Evolutionary conservation across 1,140 invertebrate species (phyloP).

Genomic region (Druon quercuslanigerum): DNA sequence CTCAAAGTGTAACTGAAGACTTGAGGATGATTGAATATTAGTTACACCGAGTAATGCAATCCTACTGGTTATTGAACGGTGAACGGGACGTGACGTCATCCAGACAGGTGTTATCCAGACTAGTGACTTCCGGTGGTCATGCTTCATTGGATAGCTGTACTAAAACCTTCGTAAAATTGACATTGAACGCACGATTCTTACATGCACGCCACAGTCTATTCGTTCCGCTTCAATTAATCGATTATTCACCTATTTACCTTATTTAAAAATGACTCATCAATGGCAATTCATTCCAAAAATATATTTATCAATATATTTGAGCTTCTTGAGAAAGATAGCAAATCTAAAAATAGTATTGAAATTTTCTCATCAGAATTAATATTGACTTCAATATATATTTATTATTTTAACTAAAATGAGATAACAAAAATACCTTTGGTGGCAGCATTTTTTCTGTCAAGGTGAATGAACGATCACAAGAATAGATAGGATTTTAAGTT

Average conservation of each 20-base stretch:
- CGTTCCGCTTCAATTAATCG: conserved; percentile 1
- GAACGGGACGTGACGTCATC: conserved; percentile 55
- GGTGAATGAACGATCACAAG: neutral
- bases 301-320: neutral
- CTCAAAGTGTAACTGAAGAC: conserved; percentile 14
- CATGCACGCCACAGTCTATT: neutral
- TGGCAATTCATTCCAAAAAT: neutral
- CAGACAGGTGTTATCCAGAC: conserved; percentile 49
- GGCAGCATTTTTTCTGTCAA: neutral
- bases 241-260: neutral
- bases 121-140: conserved; percentile 50
- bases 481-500: neutral
- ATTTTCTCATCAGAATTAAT: too few species aligned
- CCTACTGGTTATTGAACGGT: conserved; percentile 47
- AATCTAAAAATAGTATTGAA: too few species aligned
- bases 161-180: conserved; percentile 22
- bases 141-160: conserved; percentile 35
- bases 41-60: conserved; percentile 36
- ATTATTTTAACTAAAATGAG: too few species aligned
- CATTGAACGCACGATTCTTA: conserved; percentile 7
- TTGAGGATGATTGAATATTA: neutral
- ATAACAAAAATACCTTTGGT: neutral
- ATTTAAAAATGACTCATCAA: neutral
- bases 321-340: too few species aligned
- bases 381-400: too few species aligned